Conservation (phyloP, 1,140 invertebrate species). For the Drosophila carrolli region DNA sequence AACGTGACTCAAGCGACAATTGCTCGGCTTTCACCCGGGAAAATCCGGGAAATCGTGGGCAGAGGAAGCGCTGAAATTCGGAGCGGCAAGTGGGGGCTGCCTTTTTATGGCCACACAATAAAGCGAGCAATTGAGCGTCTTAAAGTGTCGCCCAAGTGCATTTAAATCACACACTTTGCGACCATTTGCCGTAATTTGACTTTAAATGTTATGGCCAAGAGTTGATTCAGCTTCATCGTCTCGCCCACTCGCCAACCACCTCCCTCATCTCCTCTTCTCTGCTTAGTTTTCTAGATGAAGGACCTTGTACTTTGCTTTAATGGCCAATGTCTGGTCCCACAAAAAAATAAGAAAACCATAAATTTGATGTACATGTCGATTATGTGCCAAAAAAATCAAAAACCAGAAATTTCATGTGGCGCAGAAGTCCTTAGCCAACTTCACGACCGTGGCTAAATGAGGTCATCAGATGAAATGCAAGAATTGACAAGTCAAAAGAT, state of each 20-base stretch:
- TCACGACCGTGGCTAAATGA: conserved; percentile 51
- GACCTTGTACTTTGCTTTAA: conserved; percentile 55
- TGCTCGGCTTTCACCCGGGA: conserved; percentile 65
- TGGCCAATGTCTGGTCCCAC: conserved; percentile 68
- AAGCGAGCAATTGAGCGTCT: conserved; percentile 83
- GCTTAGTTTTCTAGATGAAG: conserved; percentile 63
- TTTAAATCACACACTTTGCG: conserved; percentile 83
- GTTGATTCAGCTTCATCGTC: conserved; percentile 42
- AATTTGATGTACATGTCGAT: conserved; percentile 80
- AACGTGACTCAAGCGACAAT: conserved; percentile 80
- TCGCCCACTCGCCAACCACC: neutral
- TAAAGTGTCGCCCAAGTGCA: conserved; percentile 82
- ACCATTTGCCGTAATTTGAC: conserved; percentile 83
- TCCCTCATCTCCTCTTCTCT: neutral
- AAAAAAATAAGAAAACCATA: conserved; percentile 58
- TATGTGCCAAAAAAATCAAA: conserved; percentile 65
- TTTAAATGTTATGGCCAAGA: conserved; percentile 78
- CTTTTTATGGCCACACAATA: conserved; percentile 80
- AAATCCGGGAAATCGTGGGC: conserved; percentile 13
- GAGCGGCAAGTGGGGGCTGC: conserved; percentile 4
- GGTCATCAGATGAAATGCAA: conserved; percentile 39
- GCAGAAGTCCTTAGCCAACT: neutral
- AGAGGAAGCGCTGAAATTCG: neutral
- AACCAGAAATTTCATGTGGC: conserved; percentile 26
- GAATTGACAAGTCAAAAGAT: conserved; percentile 22